Evolutionary conservation across 1,140 invertebrate genomes (phyloP).

Genomic region (Oreohelix idahoensis): DNA sequence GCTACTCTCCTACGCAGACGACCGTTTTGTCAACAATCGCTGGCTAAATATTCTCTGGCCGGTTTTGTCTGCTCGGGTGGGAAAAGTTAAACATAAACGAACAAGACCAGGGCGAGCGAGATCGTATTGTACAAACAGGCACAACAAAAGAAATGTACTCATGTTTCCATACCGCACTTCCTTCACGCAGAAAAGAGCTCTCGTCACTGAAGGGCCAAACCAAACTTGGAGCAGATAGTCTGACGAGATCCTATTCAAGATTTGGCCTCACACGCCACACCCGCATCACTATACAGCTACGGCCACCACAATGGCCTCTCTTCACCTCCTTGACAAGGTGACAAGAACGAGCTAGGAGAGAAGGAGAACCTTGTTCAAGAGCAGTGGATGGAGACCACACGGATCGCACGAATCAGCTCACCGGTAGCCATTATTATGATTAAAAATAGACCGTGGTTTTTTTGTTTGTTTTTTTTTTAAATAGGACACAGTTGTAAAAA

Average conservation of each 20-base stretch:
- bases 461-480: too few relatives aligned
- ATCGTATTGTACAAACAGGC: constrained; percentile 7
- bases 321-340: not conserved
- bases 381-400: not conserved
- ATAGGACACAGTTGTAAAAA: too few relatives aligned
- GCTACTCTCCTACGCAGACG: not conserved
- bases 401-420: too few relatives aligned
- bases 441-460: too few relatives aligned
- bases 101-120: not conserved
- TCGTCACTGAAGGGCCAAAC: not conserved
- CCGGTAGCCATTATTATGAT: too few relatives aligned
- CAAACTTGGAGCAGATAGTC: not conserved
- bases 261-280: not conserved
- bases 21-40: constrained; percentile 2
- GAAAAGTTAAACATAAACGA: constrained; percentile 15
- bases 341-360: not conserved
- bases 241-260: not conserved
- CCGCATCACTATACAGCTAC: not conserved
- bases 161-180: constrained; percentile 11
- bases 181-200: not conserved
- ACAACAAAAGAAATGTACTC: constrained; percentile 10
- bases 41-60: not conserved
- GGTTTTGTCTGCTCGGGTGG: not conserved
- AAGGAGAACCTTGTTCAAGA: not conserved
- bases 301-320: not conserved